Base-by-base conservation (phyloP, 2,888 invertebrate species). In the Rhingia rostrata region DNA sequence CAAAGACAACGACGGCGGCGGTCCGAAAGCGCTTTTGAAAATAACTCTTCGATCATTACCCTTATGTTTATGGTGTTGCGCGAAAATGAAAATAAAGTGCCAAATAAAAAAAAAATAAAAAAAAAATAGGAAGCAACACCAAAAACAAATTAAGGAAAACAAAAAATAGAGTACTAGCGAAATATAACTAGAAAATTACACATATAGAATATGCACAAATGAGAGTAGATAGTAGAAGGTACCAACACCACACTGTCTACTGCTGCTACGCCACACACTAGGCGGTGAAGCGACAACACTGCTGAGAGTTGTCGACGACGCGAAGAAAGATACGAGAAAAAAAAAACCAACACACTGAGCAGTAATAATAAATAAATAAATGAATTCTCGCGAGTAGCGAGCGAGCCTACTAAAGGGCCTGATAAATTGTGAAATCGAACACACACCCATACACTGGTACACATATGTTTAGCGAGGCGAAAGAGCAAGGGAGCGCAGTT, bases 1-100 rank as follows among this genome's bases (percentile, higher is more conserved):
- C 64, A 58, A 67, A 22, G 69, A 66, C 74, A 33, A 66, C 53
- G 73, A 54, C 64, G 61, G 72, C 66, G 58, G 70, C 60, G 54
- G 54, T 66, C 70, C 69, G 41, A 75, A 54, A 80, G 79, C 79
- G 66, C 63, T 74, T 75, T 80, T 49, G 39, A 69, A 74, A 79
- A 79, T 74, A 83, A 83, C 79, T 80, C 74, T 80, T 80, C 70
- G 49, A 84, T 79, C 80, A 84, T 80, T 84, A 84, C 70, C 64
- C 80, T 79, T 84, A 74, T 66, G 79, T 80, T 74, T 60, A 80
- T 84, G 74, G 61, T 80, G 74, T 84, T 84, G 67, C 69, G 74
- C 84, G 70, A 74, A 84, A 84, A 84, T 74, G 58, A 79, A 69
- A 80, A 84, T 70, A 64, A 82, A 70, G 74, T 64, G 60, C 58